phyloP scores from a whole-genome alignment of 2,113 vertebrate species.

The Macquaria ambigua region DNA sequence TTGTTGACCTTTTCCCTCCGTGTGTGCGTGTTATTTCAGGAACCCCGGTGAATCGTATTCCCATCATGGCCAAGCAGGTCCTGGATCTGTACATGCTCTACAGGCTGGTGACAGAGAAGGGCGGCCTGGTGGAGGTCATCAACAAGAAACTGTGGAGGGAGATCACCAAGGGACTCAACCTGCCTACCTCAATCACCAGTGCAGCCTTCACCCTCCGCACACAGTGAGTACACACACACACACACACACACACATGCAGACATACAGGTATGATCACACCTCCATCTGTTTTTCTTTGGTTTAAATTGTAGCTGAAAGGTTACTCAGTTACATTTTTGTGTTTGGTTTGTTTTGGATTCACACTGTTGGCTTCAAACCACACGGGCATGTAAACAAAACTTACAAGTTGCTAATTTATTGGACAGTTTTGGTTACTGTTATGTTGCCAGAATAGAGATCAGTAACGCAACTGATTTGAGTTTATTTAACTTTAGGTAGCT shows the following conservation, averaged over 20 bases:
- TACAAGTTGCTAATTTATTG: neutral
- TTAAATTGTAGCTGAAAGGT: neutral
- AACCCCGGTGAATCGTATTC: conserved; percentile 97
- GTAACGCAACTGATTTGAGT: neutral
- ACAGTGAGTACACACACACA: conserved; percentile 88
- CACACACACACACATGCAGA: neutral
- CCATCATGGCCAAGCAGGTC: conserved; percentile 99
- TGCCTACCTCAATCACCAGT: conserved; percentile 99
- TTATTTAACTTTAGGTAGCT: neutral
- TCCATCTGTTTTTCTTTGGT: neutral
- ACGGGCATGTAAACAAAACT: neutral
- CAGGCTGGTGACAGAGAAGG: conserved; percentile 96
- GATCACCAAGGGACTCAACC: conserved; percentile 97
- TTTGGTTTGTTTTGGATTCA: neutral
- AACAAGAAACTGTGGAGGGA: conserved; percentile 99
- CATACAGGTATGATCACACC: neutral
- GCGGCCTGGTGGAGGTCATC: conserved; percentile 97
- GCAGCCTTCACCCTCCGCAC: conserved; percentile 98
- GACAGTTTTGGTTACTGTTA: neutral
- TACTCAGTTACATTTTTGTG: neutral
- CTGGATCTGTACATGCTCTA: conserved; percentile 98
- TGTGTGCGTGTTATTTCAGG: conserved; percentile 80
- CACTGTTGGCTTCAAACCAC: too few species aligned
- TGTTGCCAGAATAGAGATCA: neutral
- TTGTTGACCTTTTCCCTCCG: neutral